Conservation (phyloP, 35 echinoderm and acorn worm species). For the Lytechinus variegatus region DNA sequence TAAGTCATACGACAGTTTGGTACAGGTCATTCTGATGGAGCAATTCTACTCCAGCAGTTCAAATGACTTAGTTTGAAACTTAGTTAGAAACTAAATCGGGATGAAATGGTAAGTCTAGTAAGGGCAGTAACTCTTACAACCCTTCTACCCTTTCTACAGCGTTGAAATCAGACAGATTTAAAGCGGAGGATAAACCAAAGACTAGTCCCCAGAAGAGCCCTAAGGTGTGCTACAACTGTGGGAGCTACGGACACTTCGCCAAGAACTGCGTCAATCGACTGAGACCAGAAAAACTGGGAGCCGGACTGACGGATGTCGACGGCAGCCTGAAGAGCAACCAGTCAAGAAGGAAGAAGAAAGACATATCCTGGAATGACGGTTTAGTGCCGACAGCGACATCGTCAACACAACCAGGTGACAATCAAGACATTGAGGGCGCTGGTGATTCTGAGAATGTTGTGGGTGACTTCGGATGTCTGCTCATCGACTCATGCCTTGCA, state of each 20-base stretch:
- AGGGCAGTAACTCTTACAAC: neutral
- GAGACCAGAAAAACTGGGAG: slow-evolving; percentile 13
- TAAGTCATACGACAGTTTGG: slow-evolving; percentile 36
- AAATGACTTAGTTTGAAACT: slow-evolving; percentile 46
- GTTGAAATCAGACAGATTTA: neutral
- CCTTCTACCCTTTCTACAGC: neutral
- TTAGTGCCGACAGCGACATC: neutral
- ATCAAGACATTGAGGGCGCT: neutral
- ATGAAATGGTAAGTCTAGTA: neutral
- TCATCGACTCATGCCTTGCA: neutral
- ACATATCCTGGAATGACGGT: neutral
- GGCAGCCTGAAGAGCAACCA: neutral
- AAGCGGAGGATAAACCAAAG: neutral
- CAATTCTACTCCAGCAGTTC: slow-evolving; percentile 55
- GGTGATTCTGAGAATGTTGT: neutral
- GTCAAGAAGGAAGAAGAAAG: neutral
- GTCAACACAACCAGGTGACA: neutral
- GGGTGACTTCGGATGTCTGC: neutral
- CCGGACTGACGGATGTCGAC: neutral
- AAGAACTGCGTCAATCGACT: neutral
- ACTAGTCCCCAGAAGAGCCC: neutral
- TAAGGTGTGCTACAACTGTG: neutral
- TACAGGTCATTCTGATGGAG: slow-evolving; percentile 64
- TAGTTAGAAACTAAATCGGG: neutral
- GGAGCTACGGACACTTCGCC: slow-evolving; percentile 39